Conservation (phyloP, 2,113 vertebrate species). For the Motacilla tschutschensis region DNA sequence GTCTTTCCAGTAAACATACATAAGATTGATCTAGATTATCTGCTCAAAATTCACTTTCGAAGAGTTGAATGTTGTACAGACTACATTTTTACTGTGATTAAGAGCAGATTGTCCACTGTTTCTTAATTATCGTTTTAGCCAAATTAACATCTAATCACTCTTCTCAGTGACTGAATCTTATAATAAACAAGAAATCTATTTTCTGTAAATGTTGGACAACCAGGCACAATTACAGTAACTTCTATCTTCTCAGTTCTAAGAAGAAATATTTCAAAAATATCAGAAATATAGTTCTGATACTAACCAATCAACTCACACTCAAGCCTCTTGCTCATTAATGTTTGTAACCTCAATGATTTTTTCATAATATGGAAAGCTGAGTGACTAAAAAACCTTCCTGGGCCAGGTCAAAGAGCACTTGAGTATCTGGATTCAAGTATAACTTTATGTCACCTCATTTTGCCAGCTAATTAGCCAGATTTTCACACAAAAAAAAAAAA, state of each 20-base stretch:
- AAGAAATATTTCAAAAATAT: background rate
- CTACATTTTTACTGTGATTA: background rate
- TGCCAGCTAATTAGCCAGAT: background rate
- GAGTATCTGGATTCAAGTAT: background rate
- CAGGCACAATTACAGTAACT: background rate
- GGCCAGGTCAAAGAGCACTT: background rate
- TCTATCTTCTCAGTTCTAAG: background rate
- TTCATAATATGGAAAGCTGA: background rate
- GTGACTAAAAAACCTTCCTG: background rate
- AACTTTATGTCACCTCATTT: background rate
- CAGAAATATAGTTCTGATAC: background rate
- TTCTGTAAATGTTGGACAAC: background rate
- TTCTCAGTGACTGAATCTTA: background rate
- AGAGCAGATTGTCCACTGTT: background rate
- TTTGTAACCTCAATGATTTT: background rate
- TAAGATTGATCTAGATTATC: background rate
- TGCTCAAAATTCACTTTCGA: background rate
- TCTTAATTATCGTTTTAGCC: background rate
- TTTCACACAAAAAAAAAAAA: too few relatives aligned
- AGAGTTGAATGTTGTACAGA: background rate
- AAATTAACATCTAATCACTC: background rate
- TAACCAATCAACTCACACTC: background rate
- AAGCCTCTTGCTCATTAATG: background rate
- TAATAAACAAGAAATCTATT: background rate
- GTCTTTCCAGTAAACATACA: background rate